Base-by-base conservation (phyloP, 2,113 vertebrate genomes). In the Hippopotamus amphibius region DNA sequence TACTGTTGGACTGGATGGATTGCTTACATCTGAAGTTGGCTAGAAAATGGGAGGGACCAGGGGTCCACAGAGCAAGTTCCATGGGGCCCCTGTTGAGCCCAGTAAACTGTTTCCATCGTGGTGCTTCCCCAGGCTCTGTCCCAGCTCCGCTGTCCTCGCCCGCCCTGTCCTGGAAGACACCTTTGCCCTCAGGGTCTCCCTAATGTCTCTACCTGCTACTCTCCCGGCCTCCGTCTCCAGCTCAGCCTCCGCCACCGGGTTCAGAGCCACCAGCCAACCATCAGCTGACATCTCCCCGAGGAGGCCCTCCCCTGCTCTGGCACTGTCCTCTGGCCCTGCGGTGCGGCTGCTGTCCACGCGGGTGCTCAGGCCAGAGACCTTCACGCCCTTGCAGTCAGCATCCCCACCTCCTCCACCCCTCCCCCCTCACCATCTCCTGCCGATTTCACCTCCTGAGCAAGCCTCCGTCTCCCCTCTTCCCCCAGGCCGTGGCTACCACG, bases 371-470 rank as follows among this genome's bases (percentile, higher is more conserved):
- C 33, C 68, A 13, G 53, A 71, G 76, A 33, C 22, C 43, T 46
- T 33, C 24, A 19, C 30, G 33, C 37, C 43, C 11, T 63, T 43
- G 8, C 8, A 8, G 33, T n/a, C 59, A 66, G 16, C 69, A 43
- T 17, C 77, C 37, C 13, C n/a, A 1, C 11, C 28, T 17, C 17
- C 24, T 30, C 65, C 26, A 37, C n/a, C 4, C 17, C 43, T 41
- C 24, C n/a, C 41, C 33, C 0, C 1, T 59, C 16, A 0, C 43
- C 0, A 0, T n/a, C 74, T 33, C 43, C 61, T 83, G n/a, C 53
- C 53, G 19, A 7, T 12, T 33, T 8, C 6, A 12, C n/a, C 48
- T 77, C 46, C 48, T 14, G 50, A 24, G 6, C 21, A 10, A 57
- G 4, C 87, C 30, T 55, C 22, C 37, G 55, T 26, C 43, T 16